A percentile compares a stretch with the other conserved stretches of the same genome.
These are phyloP conservation scores for Sphaerophoria rueppellii DNA, from an alignment of 2,888 invertebrate species.

Conservation along the genomic window DNA sequence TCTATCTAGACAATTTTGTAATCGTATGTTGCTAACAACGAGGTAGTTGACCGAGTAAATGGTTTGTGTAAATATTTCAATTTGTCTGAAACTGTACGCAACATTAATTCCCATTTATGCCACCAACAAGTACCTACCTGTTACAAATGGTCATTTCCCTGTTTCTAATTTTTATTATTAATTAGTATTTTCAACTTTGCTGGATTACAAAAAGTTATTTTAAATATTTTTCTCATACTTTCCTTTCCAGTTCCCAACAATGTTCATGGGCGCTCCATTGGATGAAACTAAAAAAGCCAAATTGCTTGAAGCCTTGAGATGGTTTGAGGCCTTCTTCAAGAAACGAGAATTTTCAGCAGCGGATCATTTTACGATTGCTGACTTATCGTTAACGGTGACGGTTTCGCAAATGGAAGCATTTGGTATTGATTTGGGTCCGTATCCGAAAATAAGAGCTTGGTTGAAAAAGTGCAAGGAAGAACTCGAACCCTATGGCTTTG, in stretches of 20 bases:
- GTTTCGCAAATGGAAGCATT: constrained; percentile 82
- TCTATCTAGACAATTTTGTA: too few relatives aligned
- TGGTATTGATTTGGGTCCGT: constrained; percentile 83
- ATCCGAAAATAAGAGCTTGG: constrained; percentile 85
- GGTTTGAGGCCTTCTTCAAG: constrained; percentile 84
- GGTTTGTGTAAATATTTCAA: too few relatives aligned
- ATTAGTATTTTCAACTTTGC: too few relatives aligned
- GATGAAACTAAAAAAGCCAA: constrained; percentile 83
- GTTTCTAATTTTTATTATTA: too few relatives aligned
- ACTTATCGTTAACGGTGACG: constrained; percentile 80
- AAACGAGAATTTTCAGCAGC: constrained; percentile 85
- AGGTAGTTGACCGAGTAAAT: too few relatives aligned
- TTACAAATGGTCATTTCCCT: too few relatives aligned
- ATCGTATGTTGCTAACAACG: too few relatives aligned
- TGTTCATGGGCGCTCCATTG: constrained; percentile 82
- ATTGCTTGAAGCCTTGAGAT: constrained; percentile 84
- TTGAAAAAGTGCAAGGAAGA: constrained; percentile 86
- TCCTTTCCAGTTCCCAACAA: constrained; percentile 81
- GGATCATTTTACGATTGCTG: constrained; percentile 82
- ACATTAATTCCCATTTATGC: too few relatives aligned
- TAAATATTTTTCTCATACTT: too few relatives aligned
- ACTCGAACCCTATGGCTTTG: constrained; percentile 87
- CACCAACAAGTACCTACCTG: too few relatives aligned
- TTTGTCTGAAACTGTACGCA: too few relatives aligned
- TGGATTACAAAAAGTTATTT: too few relatives aligned